Conservation (phyloP, 2,113 vertebrate species). For the Thalassarche chlororhynchos region DNA sequence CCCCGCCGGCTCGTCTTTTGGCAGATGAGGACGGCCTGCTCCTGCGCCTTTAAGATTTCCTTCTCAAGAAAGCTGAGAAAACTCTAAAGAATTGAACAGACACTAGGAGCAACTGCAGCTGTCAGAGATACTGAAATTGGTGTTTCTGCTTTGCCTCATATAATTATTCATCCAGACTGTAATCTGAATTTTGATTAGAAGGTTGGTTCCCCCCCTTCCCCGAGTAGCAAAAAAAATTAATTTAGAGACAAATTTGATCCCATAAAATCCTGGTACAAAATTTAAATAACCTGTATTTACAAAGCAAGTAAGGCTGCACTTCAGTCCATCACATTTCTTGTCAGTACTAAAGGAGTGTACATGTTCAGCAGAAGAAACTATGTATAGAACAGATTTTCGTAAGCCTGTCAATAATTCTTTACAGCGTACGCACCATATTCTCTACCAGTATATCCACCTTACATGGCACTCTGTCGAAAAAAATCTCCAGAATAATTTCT, state of each 20-base stretch:
- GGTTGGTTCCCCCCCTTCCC: background rate
- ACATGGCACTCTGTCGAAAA: background rate
- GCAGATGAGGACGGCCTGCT: background rate
- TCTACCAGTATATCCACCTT: background rate
- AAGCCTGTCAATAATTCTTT: background rate
- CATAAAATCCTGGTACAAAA: background rate
- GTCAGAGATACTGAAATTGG: background rate
- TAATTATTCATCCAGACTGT: background rate
- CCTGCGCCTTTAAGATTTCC: background rate
- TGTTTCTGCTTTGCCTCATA: background rate
- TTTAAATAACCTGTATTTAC: background rate
- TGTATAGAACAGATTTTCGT: background rate
- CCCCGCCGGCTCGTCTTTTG: rapidly evolving
- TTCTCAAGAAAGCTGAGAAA: background rate
- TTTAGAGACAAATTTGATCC: background rate
- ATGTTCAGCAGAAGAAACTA: background rate
- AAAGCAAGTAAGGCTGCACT: background rate
- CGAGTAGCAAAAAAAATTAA: background rate
- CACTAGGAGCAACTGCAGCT: background rate
- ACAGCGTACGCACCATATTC: background rate
- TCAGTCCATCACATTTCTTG: background rate
- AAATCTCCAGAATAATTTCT: background rate
- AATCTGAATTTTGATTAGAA: background rate
- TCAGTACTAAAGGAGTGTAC: background rate
- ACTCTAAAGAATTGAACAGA: background rate